Conservation (phyloP, 2,797 vertebrate genomes). For the Propithecus deckenii region DNA sequence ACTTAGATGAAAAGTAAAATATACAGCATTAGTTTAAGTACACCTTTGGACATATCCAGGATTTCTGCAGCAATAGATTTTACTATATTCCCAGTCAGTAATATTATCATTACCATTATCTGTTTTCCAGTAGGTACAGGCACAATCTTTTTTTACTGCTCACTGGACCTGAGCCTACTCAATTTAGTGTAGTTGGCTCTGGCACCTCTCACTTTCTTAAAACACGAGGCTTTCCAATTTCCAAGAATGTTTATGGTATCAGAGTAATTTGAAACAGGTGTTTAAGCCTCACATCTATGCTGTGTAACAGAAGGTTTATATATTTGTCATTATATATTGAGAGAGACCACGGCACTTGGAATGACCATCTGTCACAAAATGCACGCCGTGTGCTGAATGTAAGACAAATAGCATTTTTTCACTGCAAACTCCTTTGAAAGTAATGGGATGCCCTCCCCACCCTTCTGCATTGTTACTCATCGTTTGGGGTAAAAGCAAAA, state of each 20-base stretch:
- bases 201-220: slow-evolving; percentile 81
- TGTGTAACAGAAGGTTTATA: slow-evolving; percentile 85
- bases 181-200: slow-evolving; percentile 77
- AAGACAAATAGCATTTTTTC: slow-evolving; percentile 71
- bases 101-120: slow-evolving; percentile 73
- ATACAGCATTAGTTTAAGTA: slow-evolving; percentile 56
- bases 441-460: not conserved
- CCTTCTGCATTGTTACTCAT: not conserved
- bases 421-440: slow-evolving; percentile 12
- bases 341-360: slow-evolving; percentile 73
- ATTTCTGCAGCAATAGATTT: slow-evolving; percentile 66
- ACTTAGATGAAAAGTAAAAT: slow-evolving; percentile 39
- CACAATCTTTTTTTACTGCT: slow-evolving; percentile 74
- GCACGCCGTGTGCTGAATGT: slow-evolving; percentile 56
- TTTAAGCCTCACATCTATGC: slow-evolving; percentile 78
- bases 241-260: slow-evolving; percentile 81
- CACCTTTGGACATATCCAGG: slow-evolving; percentile 4
- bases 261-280: slow-evolving; percentile 86
- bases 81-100: slow-evolving; percentile 64
- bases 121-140: slow-evolving; percentile 67
- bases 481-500: not conserved
- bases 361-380: slow-evolving; percentile 83
- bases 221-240: slow-evolving; percentile 80
- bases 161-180: slow-evolving; percentile 79
- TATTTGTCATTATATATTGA: slow-evolving; percentile 83